Base-by-base conservation (phyloP, 1,140 invertebrate genomes). In the Bathynomus jamesi region DNA sequence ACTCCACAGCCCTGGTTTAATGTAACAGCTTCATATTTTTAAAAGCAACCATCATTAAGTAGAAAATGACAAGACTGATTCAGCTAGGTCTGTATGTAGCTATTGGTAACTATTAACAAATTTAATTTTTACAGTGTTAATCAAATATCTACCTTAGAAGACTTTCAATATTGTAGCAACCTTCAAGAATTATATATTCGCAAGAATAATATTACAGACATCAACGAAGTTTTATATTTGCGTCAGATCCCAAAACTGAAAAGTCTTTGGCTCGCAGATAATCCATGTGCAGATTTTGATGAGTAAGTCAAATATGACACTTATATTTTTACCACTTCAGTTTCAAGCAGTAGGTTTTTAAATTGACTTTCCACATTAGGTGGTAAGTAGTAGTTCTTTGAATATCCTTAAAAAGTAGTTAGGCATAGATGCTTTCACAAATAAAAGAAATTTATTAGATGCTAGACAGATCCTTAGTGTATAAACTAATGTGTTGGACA, bases 171-270 rank as follows among this genome's bases (percentile, higher is more conserved):
- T 76, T 97, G 94, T 82, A 84, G 83, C 70, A 90, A 92, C 78
- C 85, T 98, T 13, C 89, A 92, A 79, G 94, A 97, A 84, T 83
- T 98, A 68, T 97, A 96, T 84, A 89, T 97, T 71, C 85, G 95
- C 70, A 95, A 95, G 83, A 97, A 97, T 83, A 89, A 92, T 79
- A 95, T 98, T 72, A 81, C 86, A 62, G 89, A 94, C 81, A 84
- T 98, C 53, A 88, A 90, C 79, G 92, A 98, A 85, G 81, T 95
- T 61, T 87, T 89, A 70, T 94, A 95, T 81, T 85, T 97, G 62
- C 88, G 89, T 83, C 86, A 87, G 76, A 84, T 96, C 76, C 87
- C 90, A 5, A 87, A 89, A 75, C 86, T 98, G 68, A 89, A 89
- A 74, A 90, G 89, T 80, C 85, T 98, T 27, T 96, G 93, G 92